Conservation (phyloP, 2,888 invertebrate genomes). For the Limenitis camilla region DNA sequence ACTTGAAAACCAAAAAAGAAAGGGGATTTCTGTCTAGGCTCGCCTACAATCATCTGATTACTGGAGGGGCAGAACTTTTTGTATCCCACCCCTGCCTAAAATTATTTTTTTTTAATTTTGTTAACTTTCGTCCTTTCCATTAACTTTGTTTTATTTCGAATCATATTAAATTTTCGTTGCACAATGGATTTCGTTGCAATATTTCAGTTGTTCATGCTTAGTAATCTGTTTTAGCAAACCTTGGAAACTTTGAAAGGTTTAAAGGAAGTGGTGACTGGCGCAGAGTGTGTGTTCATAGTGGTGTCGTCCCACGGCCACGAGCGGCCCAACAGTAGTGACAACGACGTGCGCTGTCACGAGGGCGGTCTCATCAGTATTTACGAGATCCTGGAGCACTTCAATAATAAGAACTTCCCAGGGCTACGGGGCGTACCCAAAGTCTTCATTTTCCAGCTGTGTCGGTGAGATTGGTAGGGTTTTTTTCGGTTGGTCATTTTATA, state of each 20-base stretch:
- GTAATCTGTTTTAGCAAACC: conserved; percentile 37
- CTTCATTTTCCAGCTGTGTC: conserved; percentile 82
- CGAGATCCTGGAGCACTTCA: conserved; percentile 76
- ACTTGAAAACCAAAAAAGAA: no score
- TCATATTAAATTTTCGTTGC: no score
- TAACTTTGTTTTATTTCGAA: no score
- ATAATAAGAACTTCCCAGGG: conserved; percentile 65
- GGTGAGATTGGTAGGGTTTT: conserved; percentile 42
- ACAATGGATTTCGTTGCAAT: no score
- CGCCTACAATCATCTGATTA: no score
- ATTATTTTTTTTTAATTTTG: no score
- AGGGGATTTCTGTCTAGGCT: no score
- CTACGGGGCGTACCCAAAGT: conserved; percentile 79
- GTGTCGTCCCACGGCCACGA: conserved; percentile 80
- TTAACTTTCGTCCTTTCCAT: no score
- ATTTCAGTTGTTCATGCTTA: no score
- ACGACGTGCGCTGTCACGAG: conserved; percentile 76
- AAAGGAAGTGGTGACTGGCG: conserved; percentile 45
- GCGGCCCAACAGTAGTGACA: conserved; percentile 56
- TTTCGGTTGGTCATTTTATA: background rate
- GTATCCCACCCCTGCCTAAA: no score
- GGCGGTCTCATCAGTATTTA: conserved; percentile 64
- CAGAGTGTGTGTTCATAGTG: conserved; percentile 78
- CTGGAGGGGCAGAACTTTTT: no score
- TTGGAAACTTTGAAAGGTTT: conserved; percentile 56